Conservation (phyloP, 2,113 vertebrate species). For the Elachura formosa region DNA sequence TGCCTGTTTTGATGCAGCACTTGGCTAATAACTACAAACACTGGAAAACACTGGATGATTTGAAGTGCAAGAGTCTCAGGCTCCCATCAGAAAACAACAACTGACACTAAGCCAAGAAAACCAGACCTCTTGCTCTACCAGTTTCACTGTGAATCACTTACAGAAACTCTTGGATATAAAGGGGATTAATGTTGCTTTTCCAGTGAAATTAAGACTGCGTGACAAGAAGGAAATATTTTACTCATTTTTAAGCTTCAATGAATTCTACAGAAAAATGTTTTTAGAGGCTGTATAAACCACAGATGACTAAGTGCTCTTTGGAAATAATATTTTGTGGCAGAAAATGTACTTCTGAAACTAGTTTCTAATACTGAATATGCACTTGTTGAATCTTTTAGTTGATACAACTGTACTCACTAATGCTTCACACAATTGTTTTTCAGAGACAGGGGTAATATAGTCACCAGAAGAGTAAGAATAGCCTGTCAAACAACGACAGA, state of each 20-base stretch:
- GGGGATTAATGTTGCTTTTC: conserved; percentile 22
- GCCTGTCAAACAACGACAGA: neutral
- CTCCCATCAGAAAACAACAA: conserved; percentile 78
- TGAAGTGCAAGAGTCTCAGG: conserved; percentile 88
- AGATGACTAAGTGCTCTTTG: conserved; percentile 31
- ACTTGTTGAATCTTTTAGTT: neutral
- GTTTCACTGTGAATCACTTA: conserved; percentile 69
- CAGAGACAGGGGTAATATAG: neutral
- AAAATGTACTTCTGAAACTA: conserved; percentile 25
- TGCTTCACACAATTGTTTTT: neutral
- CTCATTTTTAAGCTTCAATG: conserved; percentile 19
- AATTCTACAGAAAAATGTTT: conserved; percentile 45
- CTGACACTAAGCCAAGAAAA: conserved; percentile 40
- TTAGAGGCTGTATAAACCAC: conserved; percentile 16
- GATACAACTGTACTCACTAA: neutral
- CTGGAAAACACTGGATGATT: conserved; percentile 93
- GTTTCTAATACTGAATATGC: conserved; percentile 14
- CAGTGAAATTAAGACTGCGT: conserved; percentile 4
- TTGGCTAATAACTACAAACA: conserved; percentile 93
- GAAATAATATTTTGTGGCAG: conserved; percentile 34
- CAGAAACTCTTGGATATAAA: neutral
- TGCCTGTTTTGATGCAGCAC: conserved; percentile 91
- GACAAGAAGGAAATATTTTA: conserved; percentile 28
- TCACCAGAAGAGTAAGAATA: neutral
- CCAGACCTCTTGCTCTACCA: conserved; percentile 39